These are phyloP conservation scores for Oostethus manadensis DNA, from an alignment of 2,113 vertebrate genomes.

Conservation along the genomic window DNA sequence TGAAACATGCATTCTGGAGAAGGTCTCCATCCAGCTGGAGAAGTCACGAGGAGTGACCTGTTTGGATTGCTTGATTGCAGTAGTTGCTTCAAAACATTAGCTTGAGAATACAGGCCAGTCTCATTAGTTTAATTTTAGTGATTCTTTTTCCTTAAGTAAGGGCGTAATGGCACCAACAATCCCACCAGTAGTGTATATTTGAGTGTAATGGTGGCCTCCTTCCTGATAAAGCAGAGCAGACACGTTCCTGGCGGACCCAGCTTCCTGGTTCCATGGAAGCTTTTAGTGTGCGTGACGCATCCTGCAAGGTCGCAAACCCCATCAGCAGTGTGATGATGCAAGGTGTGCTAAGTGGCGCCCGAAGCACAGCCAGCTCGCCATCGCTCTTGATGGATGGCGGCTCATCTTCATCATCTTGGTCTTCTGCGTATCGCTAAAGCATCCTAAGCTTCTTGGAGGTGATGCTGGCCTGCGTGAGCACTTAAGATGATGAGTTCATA, in stretches of 20 bases:
- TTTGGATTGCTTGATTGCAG: too few relatives aligned
- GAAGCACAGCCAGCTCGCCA: slow-evolving; percentile 28
- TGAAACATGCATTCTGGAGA: too few relatives aligned
- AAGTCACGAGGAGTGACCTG: too few relatives aligned
- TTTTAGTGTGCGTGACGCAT: background rate
- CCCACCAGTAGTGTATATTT: too few relatives aligned
- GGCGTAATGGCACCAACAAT: too few relatives aligned
- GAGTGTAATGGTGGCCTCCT: too few relatives aligned
- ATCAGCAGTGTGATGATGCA: slow-evolving; percentile 3
- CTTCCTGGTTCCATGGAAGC: background rate
- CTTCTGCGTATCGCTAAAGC: background rate
- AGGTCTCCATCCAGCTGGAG: too few relatives aligned
- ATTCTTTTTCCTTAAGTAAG: too few relatives aligned
- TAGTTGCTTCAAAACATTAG: too few relatives aligned
- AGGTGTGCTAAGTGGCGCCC: slow-evolving; percentile 22
- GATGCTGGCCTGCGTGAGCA: slow-evolving; percentile 11
- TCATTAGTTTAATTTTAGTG: too few relatives aligned
- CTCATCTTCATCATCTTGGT: background rate
- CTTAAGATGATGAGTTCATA: slow-evolving; percentile 58
- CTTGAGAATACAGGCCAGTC: too few relatives aligned
- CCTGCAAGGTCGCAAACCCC: slow-evolving; percentile 21
- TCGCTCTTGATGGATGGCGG: slow-evolving; percentile 23
- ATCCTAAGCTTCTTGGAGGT: slow-evolving; percentile 32
- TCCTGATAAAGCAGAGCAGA: too few relatives aligned
- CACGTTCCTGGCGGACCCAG: background rate